phyloP scores from a whole-genome alignment of 2,888 invertebrate genomes.

The Congeria kusceri region DNA sequence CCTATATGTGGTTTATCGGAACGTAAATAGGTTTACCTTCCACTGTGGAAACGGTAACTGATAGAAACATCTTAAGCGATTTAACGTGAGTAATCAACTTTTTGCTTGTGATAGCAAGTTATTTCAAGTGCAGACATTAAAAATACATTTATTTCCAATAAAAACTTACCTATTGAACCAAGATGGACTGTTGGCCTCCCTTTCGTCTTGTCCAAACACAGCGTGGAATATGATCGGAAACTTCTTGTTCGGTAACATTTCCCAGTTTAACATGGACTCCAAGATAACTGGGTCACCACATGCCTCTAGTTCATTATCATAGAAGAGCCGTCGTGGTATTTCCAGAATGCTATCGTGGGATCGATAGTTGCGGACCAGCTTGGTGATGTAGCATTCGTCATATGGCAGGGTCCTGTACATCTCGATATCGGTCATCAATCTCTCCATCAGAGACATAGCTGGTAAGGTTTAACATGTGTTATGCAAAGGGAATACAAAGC shows the following conservation, averaged over 20 bases:
- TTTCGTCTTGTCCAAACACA: constrained; percentile 69
- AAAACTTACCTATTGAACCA: constrained; percentile 67
- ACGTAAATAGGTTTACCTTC: too few relatives aligned
- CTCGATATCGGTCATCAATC: constrained; percentile 86
- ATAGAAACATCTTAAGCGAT: too few relatives aligned
- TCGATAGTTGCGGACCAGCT: constrained; percentile 93
- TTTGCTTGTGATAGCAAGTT: neutral
- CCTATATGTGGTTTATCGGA: too few relatives aligned
- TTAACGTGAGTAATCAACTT: too few relatives aligned
- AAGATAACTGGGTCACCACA: constrained; percentile 64
- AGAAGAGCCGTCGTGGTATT: constrained; percentile 93
- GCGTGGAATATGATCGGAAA: constrained; percentile 84
- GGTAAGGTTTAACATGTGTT: too few relatives aligned
- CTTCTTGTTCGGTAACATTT: constrained; percentile 69
- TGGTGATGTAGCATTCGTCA: constrained; percentile 88
- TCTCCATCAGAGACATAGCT: constrained; percentile 90
- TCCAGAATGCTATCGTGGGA: constrained; percentile 91
- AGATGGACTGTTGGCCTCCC: constrained; percentile 70
- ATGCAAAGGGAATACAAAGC: too few relatives aligned
- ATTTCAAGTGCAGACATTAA: neutral
- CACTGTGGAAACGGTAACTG: too few relatives aligned
- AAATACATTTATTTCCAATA: constrained; percentile 18
- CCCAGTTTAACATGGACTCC: constrained; percentile 56
- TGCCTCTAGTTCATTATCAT: constrained; percentile 90
- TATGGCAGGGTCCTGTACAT: constrained; percentile 38